Evolutionary conservation across 2,888 invertebrate genomes (phyloP), one percentile per base, ranked within the genome.

Genomic region (Uloborus plumipes): DNA sequence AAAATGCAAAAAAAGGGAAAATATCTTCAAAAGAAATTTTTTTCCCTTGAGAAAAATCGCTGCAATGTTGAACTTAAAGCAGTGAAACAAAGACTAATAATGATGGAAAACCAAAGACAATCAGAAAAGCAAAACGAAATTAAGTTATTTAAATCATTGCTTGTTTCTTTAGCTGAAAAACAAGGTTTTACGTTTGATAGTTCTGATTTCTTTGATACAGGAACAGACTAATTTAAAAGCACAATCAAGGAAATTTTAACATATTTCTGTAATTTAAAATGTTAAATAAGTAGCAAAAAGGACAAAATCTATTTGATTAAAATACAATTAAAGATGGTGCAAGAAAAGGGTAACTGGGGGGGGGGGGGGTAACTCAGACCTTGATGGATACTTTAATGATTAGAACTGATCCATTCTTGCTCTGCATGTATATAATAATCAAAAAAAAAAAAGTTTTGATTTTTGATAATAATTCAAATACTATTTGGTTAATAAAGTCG

Each of bases 71-170:
- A 77, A 67, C 13, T 83, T 16, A 2, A n/a, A 15, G 18, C 22
- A 58, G 66, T 69, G 61, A 50, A 31, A 55, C 22, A 73, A 49
- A 58, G 55, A 39, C 51, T 77, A 15, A n/a, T 69, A 16, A 26
- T 14, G 15, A 6, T 50, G 20, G 83, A 83, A 69, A 49, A 26
- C 0, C 53, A 71, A 62, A 67, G 83, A 47, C 53, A 31, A 0
- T 47, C 50, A 58, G 62, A 62, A 16, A 74, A 22, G 22, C 31
- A 67, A 20, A 47, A 64, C 11, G 76, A 77, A 77, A 58, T 77
- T 0, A 20, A 66, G 22, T 1, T 77, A 47, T 73, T 69, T 58
- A 64, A 83, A 77, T 18, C 67, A 4, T 6, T 83, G 13, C 58
- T 83, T 39, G 31, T 59, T 18, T 20, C 53, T 18, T 61, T 76